These are phyloP conservation scores for Musca vetustissima DNA, from an alignment of 1,140 invertebrate genomes.

Conservation along the genomic window DNA sequence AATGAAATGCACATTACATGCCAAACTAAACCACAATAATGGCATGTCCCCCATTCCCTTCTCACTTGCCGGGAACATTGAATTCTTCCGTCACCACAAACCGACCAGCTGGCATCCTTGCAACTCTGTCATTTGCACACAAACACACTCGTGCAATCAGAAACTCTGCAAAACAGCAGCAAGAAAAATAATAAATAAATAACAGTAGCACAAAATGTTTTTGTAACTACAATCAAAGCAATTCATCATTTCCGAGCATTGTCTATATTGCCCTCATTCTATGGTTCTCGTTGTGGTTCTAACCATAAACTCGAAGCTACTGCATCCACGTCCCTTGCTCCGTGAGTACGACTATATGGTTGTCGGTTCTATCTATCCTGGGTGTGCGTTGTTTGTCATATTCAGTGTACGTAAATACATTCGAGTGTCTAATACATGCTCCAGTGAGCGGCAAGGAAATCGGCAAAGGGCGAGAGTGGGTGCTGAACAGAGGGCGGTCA, in stretches of 20 bases:
- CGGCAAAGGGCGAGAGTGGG: no score
- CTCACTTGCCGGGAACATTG: slow-evolving; percentile 34
- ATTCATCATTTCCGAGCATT: slow-evolving; percentile 21
- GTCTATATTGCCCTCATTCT: slow-evolving; percentile 12
- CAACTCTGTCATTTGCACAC: background rate
- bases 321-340: no score
- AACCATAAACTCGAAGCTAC: no score
- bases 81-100: no score
- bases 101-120: no score
- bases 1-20: slow-evolving; percentile 54
- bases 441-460: no score
- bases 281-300: no score
- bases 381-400: background rate
- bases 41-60: slow-evolving; percentile 32
- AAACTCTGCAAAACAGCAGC: slow-evolving; percentile 8
- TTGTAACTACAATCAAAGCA: slow-evolving; percentile 13
- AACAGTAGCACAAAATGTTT: slow-evolving; percentile 26
- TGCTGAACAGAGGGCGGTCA: no score
- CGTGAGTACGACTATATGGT: no score
- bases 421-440: background rate
- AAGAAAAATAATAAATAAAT: slow-evolving; percentile 44
- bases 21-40: slow-evolving; percentile 33
- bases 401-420: background rate
- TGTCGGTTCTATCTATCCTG: no score
- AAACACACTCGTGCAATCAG: slow-evolving; percentile 13